Evolutionary conservation across 2,113 vertebrate genomes (phyloP).

Genomic region (Lepus europaeus): DNA sequence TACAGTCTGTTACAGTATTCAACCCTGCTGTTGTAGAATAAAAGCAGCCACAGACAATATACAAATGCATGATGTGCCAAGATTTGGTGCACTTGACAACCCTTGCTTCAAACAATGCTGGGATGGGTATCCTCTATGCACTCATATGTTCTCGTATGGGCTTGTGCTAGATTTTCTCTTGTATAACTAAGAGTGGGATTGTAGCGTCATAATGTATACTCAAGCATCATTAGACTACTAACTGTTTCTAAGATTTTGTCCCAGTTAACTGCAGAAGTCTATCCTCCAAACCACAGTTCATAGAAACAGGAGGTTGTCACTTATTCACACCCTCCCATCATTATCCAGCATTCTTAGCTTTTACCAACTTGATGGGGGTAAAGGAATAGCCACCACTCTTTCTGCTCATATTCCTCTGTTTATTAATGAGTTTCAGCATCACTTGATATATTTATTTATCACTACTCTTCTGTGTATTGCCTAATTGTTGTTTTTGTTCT

Average conservation of each 20-base stretch:
- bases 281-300: background rate
- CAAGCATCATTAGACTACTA: background rate
- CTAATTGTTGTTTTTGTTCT: background rate
- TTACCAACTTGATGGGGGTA: background rate
- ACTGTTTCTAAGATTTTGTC: background rate
- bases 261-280: background rate
- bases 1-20: background rate
- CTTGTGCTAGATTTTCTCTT: background rate
- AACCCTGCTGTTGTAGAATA: background rate
- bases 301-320: background rate
- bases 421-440: background rate
- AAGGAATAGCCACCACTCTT: background rate
- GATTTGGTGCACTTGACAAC: background rate
- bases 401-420: background rate
- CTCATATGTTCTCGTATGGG: background rate
- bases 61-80: background rate
- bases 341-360: background rate
- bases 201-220: background rate
- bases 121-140: background rate
- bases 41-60: background rate
- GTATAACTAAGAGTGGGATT: background rate
- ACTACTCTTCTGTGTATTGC: background rate
- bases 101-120: background rate
- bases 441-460: background rate
- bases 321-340: background rate